Conservation (phyloP, 2,888 invertebrate species). For the Eupithecia insigniata region DNA sequence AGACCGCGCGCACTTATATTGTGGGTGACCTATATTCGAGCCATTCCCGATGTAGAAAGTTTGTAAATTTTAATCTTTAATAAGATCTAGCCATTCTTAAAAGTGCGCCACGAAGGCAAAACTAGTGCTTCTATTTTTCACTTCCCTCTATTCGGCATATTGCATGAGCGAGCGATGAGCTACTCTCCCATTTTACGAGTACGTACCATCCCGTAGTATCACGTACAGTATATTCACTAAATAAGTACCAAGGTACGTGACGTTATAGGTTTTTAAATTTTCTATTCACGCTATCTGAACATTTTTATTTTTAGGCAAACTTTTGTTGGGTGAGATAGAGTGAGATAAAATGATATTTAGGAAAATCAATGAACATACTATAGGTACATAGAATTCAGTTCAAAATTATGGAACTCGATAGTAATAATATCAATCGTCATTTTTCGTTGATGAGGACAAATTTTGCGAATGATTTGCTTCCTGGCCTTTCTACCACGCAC, state of each 20-base stretch:
- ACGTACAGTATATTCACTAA: background rate
- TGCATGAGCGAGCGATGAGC: constrained; percentile 1
- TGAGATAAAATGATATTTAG: too few species aligned
- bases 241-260: background rate
- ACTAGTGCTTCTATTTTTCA: background rate
- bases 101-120: background rate
- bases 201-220: background rate
- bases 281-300: background rate
- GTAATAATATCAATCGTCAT: too few species aligned
- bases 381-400: too few species aligned
- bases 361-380: too few species aligned
- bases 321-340: background rate
- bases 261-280: background rate
- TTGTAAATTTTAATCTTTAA: too few species aligned
- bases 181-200: background rate
- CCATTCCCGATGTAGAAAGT: too few species aligned
- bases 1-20: too few species aligned
- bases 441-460: too few species aligned
- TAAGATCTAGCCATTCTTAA: background rate
- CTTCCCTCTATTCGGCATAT: constrained; percentile 1
- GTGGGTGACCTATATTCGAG: too few species aligned
- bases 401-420: too few species aligned
- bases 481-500: too few species aligned
- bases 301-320: background rate
- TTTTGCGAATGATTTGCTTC: too few species aligned